Conservation (phyloP, 2,113 vertebrate genomes). For the Gallinago paraguaiae region DNA sequence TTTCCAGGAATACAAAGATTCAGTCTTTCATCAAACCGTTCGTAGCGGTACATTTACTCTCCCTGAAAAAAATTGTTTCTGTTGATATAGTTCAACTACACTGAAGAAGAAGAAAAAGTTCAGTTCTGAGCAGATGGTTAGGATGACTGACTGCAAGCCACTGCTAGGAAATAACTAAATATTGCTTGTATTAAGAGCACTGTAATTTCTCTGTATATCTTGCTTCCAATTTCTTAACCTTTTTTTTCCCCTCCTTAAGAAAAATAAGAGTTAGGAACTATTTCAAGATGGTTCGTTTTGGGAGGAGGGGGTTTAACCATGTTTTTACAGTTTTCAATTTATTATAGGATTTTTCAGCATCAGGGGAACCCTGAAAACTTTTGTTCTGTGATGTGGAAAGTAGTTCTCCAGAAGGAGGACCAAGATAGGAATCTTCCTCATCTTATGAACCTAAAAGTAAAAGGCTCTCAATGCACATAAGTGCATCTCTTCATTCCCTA, state of each 20-base stretch:
- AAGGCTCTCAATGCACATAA: background rate
- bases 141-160: conserved; percentile 47
- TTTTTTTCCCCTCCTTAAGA: background rate
- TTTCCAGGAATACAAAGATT: conserved; percentile 56
- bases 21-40: conserved; percentile 40
- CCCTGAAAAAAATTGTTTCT: conserved; percentile 53
- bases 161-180: conserved; percentile 34
- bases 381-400: background rate
- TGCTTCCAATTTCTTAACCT: background rate
- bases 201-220: conserved; percentile 16
- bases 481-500: background rate
- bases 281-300: background rate
- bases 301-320: background rate
- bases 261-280: background rate
- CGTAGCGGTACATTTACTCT: conserved; percentile 43
- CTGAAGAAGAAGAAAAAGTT: conserved; percentile 61
- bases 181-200: conserved; percentile 15
- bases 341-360: background rate
- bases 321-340: background rate
- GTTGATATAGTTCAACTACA: conserved; percentile 63
- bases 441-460: background rate
- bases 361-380: background rate
- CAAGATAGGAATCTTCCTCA: background rate
- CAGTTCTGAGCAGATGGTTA: conserved; percentile 50
- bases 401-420: background rate